These are phyloP conservation scores for Ceraclea dissimilis DNA, from an alignment of 2,888 invertebrate species.

Conservation along the genomic window DNA sequence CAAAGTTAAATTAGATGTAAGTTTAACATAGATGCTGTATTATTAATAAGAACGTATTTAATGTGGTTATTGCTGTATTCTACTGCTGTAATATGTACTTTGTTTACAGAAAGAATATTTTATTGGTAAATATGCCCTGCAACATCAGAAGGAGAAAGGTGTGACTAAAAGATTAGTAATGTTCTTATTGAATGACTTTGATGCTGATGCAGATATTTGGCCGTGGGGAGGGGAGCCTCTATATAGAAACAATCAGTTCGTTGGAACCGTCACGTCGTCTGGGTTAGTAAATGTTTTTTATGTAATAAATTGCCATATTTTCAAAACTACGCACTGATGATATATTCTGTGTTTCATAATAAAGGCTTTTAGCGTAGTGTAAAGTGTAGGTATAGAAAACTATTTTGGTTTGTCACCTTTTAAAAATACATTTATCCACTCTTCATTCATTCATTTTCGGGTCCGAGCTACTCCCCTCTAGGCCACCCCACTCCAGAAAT, in stretches of 20 bases:
- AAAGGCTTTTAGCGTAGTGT: not conserved
- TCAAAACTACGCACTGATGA: not conserved
- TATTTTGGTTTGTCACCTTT: not conserved
- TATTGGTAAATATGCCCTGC: conserved; percentile 56
- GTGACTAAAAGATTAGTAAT: conserved; percentile 55
- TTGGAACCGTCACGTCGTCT: conserved; percentile 58
- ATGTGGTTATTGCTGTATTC: no score
- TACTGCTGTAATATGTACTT: no score
- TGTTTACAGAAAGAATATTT: conserved; percentile 49
- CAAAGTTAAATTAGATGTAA: conserved; percentile 50
- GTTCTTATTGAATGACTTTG: conserved; percentile 54
- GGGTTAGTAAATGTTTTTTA: conserved; percentile 40
- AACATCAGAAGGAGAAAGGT: conserved; percentile 53
- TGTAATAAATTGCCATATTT: not conserved
- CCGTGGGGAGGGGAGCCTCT: conserved; percentile 64
- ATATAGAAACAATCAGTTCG: conserved; percentile 56
- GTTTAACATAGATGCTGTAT: not conserved
- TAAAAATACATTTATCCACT: no score
- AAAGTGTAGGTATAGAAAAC: not conserved
- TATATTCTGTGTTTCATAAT: not conserved
- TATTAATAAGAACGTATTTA: no score
- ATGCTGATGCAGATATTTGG: conserved; percentile 58
- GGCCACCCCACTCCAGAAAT: no score
- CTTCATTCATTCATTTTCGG: no score
- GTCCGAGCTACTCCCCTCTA: no score